These are phyloP conservation scores for Phallusia fumigata DNA, from an alignment of 23 tunicate genomes.

Conservation along the genomic window DNA sequence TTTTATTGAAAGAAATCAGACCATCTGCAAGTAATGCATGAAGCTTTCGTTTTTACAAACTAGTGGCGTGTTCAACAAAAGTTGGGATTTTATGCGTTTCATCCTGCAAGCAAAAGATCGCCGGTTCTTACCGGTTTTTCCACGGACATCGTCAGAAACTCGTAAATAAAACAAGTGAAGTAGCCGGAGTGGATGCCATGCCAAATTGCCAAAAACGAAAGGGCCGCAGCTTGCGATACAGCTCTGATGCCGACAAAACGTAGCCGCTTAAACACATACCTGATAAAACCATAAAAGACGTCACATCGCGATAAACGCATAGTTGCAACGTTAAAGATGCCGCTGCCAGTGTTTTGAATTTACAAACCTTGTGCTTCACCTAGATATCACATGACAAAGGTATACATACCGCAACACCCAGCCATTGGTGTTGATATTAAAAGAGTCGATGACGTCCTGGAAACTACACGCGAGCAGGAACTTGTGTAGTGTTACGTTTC, in stretches of 20 bases:
- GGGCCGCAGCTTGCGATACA: slow-evolving; percentile 62
- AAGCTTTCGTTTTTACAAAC: too few relatives aligned
- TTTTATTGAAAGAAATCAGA: not conserved
- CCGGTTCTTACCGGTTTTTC: slow-evolving; percentile 47
- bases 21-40: too few relatives aligned
- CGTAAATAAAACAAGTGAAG: slow-evolving; percentile 77
- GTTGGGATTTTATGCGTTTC: too few relatives aligned
- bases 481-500: slow-evolving; percentile 59
- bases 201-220: slow-evolving; percentile 88
- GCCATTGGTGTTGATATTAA: slow-evolving; percentile 87
- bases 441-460: slow-evolving; percentile 66
- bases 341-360: too few relatives aligned
- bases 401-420: slow-evolving; percentile 60
- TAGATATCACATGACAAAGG: not conserved
- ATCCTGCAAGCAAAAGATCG: too few relatives aligned
- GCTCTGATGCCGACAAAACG: slow-evolving; percentile 64
- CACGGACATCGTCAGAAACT: slow-evolving; percentile 70
- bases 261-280: slow-evolving; percentile 92
- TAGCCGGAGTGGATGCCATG: slow-evolving; percentile 94
- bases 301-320: too few relatives aligned
- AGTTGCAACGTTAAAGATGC: too few relatives aligned
- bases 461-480: slow-evolving; percentile 47
- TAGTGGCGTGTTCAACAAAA: too few relatives aligned
- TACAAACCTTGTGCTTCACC: too few relatives aligned
- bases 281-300: too few relatives aligned